Base-by-base conservation (phyloP, 2,113 vertebrate species). In the Ptilorrhoa leucosticta region DNA sequence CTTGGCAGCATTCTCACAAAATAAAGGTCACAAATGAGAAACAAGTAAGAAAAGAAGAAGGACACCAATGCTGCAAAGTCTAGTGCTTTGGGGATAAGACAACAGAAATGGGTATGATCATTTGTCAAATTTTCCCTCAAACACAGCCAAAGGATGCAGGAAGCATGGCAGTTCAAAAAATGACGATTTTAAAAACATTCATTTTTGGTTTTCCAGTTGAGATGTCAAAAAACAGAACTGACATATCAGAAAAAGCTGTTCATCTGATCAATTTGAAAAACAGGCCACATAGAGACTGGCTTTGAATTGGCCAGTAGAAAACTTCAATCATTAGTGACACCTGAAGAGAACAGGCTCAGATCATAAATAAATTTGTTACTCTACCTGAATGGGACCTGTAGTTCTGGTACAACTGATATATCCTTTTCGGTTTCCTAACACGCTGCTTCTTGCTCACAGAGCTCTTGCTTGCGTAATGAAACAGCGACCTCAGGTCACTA, bases 311-410 rank as follows among this genome's bases (percentile, higher is more conserved):
- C 9, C 31, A 45, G 42, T 4, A 65, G 39, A 79, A 78, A 89
- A 64, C 13, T 22, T 37, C 27, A 31, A 14, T 16, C 11, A 47
- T 48, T 35, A 69, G 8, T n/a, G 39, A 60, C n/a, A 92, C 4
- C 39, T 40, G 13, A 82, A 82, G 48, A 78, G 45, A 35, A 68
- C 23, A 53, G 27, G 37, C 14, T 57, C 33, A 40, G 37, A 33
- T 22, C 4, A 64, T 20, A 72, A 79, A 78, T 5, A 48, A 50
- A 68, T 63, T 11, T 45, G 23, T 69, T 69, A 93, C 87, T 77
- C 5, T 98, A 98, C 98, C 98, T 48, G 98, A 98, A 90, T 98
- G 98, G 26, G 98, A 98, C 92, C 98, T 97, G 96, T 98, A 98
- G 93, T 98, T 98, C 96, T 98, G 98, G 95, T 98, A 98, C 30